Conservation (phyloP, 37 sponge, comb jelly and placozoan species). For the Amphimedon queenslandica region DNA sequence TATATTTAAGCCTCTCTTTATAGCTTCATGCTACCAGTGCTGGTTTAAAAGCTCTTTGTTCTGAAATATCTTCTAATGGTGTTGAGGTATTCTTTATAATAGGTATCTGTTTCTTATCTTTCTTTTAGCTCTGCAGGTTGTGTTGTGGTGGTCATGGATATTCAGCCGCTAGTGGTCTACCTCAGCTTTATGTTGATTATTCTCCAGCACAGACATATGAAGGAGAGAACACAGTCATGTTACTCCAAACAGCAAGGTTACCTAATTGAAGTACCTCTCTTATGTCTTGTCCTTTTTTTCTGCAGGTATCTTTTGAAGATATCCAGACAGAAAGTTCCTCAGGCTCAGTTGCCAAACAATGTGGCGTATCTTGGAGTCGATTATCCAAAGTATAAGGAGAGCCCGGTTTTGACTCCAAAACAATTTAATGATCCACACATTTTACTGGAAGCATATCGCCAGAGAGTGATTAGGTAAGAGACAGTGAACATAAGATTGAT, state of each 20-base stretch:
- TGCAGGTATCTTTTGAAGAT: conserved; percentile 65
- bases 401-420: conserved; percentile 25
- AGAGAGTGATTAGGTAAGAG: too few species aligned
- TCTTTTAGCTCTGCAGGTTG: conserved; percentile 33
- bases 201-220: conserved; percentile 24
- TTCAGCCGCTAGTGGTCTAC: conserved; percentile 57
- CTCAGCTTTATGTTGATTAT: too few species aligned
- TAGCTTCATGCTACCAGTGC: too few species aligned
- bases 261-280: background rate
- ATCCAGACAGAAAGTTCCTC: conserved; percentile 17
- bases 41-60: conserved; percentile 47
- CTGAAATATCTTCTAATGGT: conserved; percentile 35
- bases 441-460: conserved; percentile 64
- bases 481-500: too few species aligned
- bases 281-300: background rate
- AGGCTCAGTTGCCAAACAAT: conserved; percentile 42
- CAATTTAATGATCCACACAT: conserved; percentile 58
- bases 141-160: conserved; percentile 62
- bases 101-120: background rate
- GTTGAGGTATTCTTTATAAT: conserved; percentile 23
- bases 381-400: conserved; percentile 31
- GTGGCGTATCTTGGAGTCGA: conserved; percentile 56
- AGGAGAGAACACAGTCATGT: conserved; percentile 49
- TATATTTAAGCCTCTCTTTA: too few species aligned
- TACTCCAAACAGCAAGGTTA: conserved; percentile 50